Base-by-base conservation (phyloP, 2,888 invertebrate genomes). In the Junonia oenone region DNA sequence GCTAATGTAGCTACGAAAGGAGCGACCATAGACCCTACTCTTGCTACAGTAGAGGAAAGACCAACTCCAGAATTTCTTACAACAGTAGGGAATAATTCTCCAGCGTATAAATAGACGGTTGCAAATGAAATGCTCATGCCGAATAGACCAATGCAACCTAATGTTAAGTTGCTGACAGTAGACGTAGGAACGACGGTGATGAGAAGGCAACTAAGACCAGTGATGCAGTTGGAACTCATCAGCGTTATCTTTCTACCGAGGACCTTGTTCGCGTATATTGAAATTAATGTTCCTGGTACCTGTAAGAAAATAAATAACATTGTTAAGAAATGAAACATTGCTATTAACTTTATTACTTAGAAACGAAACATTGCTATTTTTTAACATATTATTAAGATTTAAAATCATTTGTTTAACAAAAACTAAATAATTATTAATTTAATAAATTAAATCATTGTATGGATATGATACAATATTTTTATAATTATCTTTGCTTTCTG, bases 51-150 rank as follows among this genome's bases (percentile, higher is more conserved):
- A 0, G 97, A 97, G 26, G 96, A 94, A 2, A 95, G 89, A 0
- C 98, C 98, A 54, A 98, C 93, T 0, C 96, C 97, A 37, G 95
- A 94, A 72, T 97, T 97, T 27, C 98, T 91, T 0, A 97, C 94
- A 1, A 97, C 95, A 0, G 98, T 98, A 0, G 98, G 98, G 76
- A 97, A 97, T 11, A 97, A 78, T 81, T 98, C 98, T 0, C 96
- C 96, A 0, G 95, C 95, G 77, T 95, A 98, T 13, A 98, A 91
- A 76, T 97, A 98, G 3, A 95, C 95, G 1, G 95, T 95, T 1
- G 96, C 95, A 74, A 97, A 98, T 0, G 95, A 93, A 38, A 96
- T 93, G 13, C 96, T 95, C 79, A 96, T 93, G 9, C 96, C 96
- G 71, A 95, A 94, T 60, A 97, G 93, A 0, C 95, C 96, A 38